Evolutionary conservation across 37 sponge, comb jelly and placozoan genomes (phyloP).

Genomic region (Hormiphora californensis): DNA sequence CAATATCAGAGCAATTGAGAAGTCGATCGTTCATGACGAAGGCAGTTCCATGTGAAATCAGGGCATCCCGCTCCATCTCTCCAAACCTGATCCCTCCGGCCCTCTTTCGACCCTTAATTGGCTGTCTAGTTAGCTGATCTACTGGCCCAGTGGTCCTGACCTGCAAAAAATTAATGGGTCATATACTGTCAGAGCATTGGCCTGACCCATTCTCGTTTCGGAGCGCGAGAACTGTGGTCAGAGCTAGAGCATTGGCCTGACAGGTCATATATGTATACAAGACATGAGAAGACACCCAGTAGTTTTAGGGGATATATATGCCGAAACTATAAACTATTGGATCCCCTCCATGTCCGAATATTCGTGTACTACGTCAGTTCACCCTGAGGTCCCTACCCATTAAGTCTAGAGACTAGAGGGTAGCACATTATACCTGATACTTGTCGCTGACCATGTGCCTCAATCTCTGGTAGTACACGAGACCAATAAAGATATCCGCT

Average conservation of each 20-base stretch:
- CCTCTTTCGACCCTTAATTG: conserved; percentile 58
- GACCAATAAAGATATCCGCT: conserved; percentile 90
- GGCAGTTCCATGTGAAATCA: conserved; percentile 87
- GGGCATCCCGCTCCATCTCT: conserved; percentile 54
- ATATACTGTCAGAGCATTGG: no score
- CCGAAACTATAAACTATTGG: not conserved
- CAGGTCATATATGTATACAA: no score
- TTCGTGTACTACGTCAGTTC: not conserved
- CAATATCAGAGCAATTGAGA: conserved; percentile 89
- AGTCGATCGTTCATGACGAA: conserved; percentile 91
- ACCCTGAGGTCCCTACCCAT: no score
- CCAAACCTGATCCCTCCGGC: conserved; percentile 52
- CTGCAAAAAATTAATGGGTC: no score
- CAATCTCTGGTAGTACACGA: conserved; percentile 91
- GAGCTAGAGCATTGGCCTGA: no score
- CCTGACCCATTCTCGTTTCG: no score
- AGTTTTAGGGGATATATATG: not conserved
- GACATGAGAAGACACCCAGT: no score
- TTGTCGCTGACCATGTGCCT: conserved; percentile 99
- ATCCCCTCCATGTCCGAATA: not conserved
- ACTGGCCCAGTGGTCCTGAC: conserved; percentile 97
- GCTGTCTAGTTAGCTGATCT: conserved; percentile 90
- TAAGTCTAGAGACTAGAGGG: no score
- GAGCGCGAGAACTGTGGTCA: no score
- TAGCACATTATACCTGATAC: conserved; percentile 91